These are phyloP conservation scores for Cyprinodon tularosa DNA, from an alignment of 2,113 vertebrate species.

Conservation along the genomic window DNA sequence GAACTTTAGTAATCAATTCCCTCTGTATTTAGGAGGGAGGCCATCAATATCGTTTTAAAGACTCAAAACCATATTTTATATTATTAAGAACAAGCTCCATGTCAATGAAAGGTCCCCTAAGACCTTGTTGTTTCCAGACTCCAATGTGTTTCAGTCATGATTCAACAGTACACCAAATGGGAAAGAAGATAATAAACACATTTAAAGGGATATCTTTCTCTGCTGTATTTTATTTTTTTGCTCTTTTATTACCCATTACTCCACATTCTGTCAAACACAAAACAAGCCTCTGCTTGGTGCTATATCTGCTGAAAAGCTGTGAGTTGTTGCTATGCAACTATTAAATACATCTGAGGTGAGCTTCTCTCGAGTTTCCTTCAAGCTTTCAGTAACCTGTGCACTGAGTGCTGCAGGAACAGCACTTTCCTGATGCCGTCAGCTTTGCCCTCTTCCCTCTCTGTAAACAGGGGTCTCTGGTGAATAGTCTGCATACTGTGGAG, in stretches of 20 bases:
- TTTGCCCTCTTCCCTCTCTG: conserved; percentile 19
- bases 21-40: not conserved
- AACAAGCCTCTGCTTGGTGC: conserved; percentile 17
- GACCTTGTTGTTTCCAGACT: not conserved
- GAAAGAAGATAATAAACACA: not conserved
- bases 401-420: conserved; percentile 50
- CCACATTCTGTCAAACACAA: conserved; percentile 32
- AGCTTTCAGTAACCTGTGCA: conserved; percentile 34
- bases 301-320: conserved; percentile 29
- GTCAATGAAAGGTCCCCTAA: not conserved
- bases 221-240: not conserved
- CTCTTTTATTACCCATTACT: not conserved
- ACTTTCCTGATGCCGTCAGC: conserved; percentile 30
- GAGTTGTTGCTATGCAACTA: conserved; percentile 68
- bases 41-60: not conserved
- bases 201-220: not conserved
- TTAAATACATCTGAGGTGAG: conserved; percentile 51
- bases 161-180: not conserved
- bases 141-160: not conserved
- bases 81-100: not conserved
- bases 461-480: conserved; percentile 50
- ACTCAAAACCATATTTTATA: not conserved
- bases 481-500: conserved; percentile 44
- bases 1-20: not conserved
- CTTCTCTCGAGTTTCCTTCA: conserved; percentile 32